Evolutionary conservation across 2,113 vertebrate species (phyloP).

Genomic region (Otis tarda): DNA sequence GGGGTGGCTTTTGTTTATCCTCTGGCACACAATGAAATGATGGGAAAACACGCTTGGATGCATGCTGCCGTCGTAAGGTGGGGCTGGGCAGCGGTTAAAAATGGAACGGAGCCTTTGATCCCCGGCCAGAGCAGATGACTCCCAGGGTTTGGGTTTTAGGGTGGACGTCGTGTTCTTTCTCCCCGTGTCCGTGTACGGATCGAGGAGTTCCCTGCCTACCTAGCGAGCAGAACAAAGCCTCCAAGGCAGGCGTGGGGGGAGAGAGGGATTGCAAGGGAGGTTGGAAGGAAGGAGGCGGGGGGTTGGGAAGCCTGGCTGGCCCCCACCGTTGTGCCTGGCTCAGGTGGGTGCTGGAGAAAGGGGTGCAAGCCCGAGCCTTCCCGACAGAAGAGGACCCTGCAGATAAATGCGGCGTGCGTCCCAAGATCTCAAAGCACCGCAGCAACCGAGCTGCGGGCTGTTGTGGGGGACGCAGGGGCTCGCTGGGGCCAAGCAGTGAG

Average conservation of each 20-base stretch:
- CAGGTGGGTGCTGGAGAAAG: background rate
- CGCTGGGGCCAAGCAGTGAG: background rate
- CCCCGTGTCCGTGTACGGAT: conserved; percentile 30
- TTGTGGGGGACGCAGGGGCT: background rate
- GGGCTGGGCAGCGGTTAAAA: conserved; percentile 75
- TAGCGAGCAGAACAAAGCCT: background rate
- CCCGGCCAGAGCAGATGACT: conserved; percentile 69
- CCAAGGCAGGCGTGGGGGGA: background rate
- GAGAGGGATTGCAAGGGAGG: background rate
- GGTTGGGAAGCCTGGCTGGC: background rate
- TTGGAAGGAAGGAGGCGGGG: background rate
- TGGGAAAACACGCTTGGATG: conserved; percentile 77
- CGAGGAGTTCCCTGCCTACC: conserved; percentile 26
- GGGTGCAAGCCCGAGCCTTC: background rate
- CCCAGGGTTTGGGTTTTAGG: conserved; percentile 48
- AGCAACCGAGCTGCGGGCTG: background rate
- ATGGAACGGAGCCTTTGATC: conserved; percentile 80
- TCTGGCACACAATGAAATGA: conserved; percentile 81
- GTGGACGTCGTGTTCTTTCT: conserved; percentile 57
- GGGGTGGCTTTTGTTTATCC: conserved; percentile 81
- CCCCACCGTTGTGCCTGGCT: fast-evolving
- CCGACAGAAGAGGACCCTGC: background rate
- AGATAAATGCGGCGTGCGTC: fast-evolving
- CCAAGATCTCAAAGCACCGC: background rate
- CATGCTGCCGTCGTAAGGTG: conserved; percentile 66